Evolutionary conservation across 2,888 invertebrate species (phyloP).

Genomic region (Arge pagana): DNA sequence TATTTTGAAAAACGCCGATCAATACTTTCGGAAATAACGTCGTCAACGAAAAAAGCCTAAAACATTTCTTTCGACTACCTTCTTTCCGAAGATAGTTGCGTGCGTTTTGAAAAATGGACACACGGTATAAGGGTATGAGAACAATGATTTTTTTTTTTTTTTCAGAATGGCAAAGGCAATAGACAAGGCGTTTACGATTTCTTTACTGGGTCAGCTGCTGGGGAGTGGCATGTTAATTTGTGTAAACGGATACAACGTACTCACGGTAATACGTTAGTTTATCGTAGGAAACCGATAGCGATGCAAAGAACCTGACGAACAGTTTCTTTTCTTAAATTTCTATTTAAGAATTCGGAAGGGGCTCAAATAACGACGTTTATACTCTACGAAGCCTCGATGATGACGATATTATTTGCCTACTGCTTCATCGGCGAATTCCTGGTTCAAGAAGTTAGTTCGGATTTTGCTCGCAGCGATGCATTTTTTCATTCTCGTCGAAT

Average conservation of each 20-base stretch:
- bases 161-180: slow-evolving; percentile 25
- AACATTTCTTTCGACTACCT: too few species aligned
- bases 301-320: not conserved
- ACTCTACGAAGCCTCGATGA: slow-evolving; percentile 27
- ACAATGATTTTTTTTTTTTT: too few species aligned
- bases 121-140: too few species aligned
- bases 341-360: slow-evolving; percentile 5
- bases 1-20: too few species aligned
- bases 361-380: not conserved
- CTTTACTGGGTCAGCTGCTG: slow-evolving; percentile 24
- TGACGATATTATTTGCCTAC: slow-evolving; percentile 29
- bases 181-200: slow-evolving; percentile 24
- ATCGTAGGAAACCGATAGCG: not conserved
- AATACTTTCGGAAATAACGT: too few species aligned
- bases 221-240: slow-evolving; percentile 24
- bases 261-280: slow-evolving; percentile 10
- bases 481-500: too few species aligned
- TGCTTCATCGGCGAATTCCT: slow-evolving; percentile 35
- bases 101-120: too few species aligned
- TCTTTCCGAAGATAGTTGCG: too few species aligned
- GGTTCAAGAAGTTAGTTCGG: slow-evolving; percentile 28
- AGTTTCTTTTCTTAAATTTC: not conserved
- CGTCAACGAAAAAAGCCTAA: too few species aligned
- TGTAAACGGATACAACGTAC: slow-evolving; percentile 18
- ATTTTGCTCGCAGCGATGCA: too few species aligned